A percentile compares a stretch with the other conserved stretches of the same genome.
Evolutionary conservation across 2,113 vertebrate species (phyloP).

Genomic region (Channa maculata): DNA sequence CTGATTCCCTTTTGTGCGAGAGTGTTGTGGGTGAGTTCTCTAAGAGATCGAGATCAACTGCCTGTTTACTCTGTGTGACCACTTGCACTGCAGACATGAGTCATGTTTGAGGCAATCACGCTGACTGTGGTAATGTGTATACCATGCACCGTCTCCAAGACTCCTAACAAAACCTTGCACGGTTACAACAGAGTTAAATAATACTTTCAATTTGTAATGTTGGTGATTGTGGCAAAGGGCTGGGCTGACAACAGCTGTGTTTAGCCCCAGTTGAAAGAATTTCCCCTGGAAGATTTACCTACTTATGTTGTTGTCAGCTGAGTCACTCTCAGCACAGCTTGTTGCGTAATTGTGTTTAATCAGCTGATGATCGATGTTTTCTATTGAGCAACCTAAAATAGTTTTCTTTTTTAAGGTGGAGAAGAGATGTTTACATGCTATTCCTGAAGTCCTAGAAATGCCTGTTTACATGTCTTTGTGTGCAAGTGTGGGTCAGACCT

Average conservation of each 20-base stretch:
- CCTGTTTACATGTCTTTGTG: not conserved
- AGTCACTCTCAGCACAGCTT: slow-evolving; percentile 28
- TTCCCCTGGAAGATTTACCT: slow-evolving; percentile 31
- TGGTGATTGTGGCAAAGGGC: slow-evolving; percentile 26
- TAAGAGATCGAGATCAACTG: slow-evolving; percentile 14
- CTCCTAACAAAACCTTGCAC: slow-evolving; percentile 17
- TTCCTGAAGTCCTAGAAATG: not conserved
- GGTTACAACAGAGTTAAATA: slow-evolving; percentile 27
- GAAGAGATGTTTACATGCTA: slow-evolving; percentile 2
- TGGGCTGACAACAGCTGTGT: slow-evolving; percentile 33
- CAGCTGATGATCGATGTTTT: slow-evolving; percentile 50
- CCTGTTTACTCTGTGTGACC: slow-evolving; percentile 51
- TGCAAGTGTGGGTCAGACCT: not conserved
- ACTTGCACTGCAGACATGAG: slow-evolving; percentile 58
- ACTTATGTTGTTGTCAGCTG: slow-evolving; percentile 57
- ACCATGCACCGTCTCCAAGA: slow-evolving; percentile 46
- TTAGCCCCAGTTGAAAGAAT: slow-evolving; percentile 19
- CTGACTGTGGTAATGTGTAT: slow-evolving; percentile 48
- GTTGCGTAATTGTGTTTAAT: slow-evolving; percentile 42
- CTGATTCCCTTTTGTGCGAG: slow-evolving; percentile 18
- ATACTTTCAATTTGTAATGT: slow-evolving; percentile 48
- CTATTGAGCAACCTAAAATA: slow-evolving; percentile 16
- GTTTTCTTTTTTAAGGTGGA: slow-evolving; percentile 2
- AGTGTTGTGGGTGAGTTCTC: slow-evolving; percentile 31
- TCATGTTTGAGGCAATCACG: slow-evolving; percentile 56